Percentiles rank a stretch among this genome's conserved stretches.
Evolutionary conservation across 2,797 vertebrate genomes (phyloP).

Genomic region (Borostomias antarcticus): DNA sequence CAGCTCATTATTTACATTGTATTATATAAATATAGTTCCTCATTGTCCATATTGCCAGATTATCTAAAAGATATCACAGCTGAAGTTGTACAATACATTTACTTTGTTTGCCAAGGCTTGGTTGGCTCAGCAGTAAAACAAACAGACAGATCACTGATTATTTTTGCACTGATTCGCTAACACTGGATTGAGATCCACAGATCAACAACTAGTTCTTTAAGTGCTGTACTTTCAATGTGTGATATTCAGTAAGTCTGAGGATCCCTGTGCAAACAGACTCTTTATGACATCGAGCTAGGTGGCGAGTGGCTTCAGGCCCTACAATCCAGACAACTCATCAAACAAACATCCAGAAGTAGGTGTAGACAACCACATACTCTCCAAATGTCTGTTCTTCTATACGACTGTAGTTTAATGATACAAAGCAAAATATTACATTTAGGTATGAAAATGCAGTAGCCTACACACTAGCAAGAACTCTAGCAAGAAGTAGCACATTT

Average conservation of each 20-base stretch:
- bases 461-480: background rate
- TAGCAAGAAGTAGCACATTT: background rate
- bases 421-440: background rate
- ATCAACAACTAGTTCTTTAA: constrained; percentile 66
- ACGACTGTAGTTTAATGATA: constrained; percentile 43
- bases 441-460: background rate
- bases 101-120: constrained; percentile 50
- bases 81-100: constrained; percentile 37
- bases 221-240: constrained; percentile 60
- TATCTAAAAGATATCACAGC: constrained; percentile 45
- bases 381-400: constrained; percentile 67
- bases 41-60: constrained; percentile 46
- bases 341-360: constrained; percentile 63
- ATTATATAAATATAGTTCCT: constrained; percentile 38
- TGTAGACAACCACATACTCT: constrained; percentile 61
- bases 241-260: constrained; percentile 72
- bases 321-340: constrained; percentile 72
- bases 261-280: constrained; percentile 80
- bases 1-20: constrained; percentile 37
- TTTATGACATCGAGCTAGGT: constrained; percentile 73
- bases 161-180: constrained; percentile 67
- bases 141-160: constrained; percentile 61
- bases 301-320: constrained; percentile 71
- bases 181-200: constrained; percentile 67
- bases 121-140: constrained; percentile 61